Conservation (phyloP, 1,140 invertebrate genomes). For the Cydia fagiglandana region DNA sequence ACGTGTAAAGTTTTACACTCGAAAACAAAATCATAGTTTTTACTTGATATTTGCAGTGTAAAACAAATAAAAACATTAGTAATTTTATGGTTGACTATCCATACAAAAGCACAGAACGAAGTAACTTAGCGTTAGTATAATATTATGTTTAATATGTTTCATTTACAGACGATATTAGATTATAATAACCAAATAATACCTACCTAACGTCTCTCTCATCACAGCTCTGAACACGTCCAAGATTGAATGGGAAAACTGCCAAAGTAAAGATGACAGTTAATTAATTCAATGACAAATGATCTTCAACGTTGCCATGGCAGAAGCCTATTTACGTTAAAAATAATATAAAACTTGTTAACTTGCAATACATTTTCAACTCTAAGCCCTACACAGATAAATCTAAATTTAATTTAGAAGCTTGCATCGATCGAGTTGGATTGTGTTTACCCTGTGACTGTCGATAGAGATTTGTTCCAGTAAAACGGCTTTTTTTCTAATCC, state of each 20-base stretch:
- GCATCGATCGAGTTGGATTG: conserved; percentile 1
- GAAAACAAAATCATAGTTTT: too few species aligned
- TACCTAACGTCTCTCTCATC: background rate
- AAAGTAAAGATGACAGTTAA: conserved; percentile 30
- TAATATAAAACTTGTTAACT: background rate
- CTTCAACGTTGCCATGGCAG: background rate
- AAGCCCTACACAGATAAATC: background rate
- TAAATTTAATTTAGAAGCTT: background rate
- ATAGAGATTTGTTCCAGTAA: background rate
- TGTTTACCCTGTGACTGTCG: conserved; percentile 9
- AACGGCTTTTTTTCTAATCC: conserved; percentile 21
- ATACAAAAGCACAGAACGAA: too few species aligned
- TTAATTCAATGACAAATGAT: conserved; percentile 28
- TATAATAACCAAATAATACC: conserved; percentile 8
- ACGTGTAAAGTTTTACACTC: too few species aligned
- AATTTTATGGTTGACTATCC: too few species aligned
- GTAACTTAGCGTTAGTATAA: too few species aligned
- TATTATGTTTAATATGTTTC: too few species aligned
- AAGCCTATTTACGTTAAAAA: conserved; percentile 7
- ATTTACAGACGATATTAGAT: background rate
- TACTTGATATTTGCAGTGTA: too few species aligned
- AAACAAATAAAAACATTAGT: too few species aligned
- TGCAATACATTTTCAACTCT: background rate
- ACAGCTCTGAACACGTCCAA: conserved; percentile 9
- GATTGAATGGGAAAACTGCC: conserved; percentile 22